A percentile compares a stretch with the other conserved stretches of the same genome.
Evolutionary conservation across 2,797 vertebrate species (phyloP).

Genomic region (Sylvia borin): DNA sequence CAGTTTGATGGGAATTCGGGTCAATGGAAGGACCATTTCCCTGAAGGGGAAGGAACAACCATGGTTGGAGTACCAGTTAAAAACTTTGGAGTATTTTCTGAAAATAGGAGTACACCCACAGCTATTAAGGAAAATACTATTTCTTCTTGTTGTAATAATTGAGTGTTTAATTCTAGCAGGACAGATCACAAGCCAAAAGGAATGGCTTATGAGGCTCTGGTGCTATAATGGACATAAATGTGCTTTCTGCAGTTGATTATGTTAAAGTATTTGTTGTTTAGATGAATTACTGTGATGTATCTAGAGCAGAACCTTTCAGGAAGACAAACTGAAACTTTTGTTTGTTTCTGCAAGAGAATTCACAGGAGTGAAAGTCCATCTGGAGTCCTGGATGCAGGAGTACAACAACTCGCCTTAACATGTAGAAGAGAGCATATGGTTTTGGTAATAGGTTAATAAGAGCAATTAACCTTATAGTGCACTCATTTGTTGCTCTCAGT

Average conservation of each 20-base stretch:
- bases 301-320: neutral
- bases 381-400: neutral
- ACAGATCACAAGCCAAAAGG: neutral
- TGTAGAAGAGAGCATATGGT: constrained; percentile 37
- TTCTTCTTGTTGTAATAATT: neutral
- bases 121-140: neutral
- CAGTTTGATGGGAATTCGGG: neutral
- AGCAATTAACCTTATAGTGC: constrained; percentile 58
- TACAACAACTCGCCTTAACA: neutral
- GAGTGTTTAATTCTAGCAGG: neutral
- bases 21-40: neutral
- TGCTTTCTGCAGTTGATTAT: neutral
- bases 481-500: constrained; percentile 45
- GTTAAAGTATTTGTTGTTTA: neutral
- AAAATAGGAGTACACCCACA: neutral
- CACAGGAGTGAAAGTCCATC: neutral
- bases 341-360: constrained; percentile 3
- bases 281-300: neutral
- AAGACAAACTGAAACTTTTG: neutral
- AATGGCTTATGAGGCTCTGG: accelerated
- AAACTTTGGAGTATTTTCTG: neutral
- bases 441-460: constrained; percentile 56
- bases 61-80: neutral
- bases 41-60: neutral
- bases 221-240: neutral